Evolutionary conservation across 2,888 invertebrate genomes (phyloP).

Genomic region (Ectemnius cavifrons): DNA sequence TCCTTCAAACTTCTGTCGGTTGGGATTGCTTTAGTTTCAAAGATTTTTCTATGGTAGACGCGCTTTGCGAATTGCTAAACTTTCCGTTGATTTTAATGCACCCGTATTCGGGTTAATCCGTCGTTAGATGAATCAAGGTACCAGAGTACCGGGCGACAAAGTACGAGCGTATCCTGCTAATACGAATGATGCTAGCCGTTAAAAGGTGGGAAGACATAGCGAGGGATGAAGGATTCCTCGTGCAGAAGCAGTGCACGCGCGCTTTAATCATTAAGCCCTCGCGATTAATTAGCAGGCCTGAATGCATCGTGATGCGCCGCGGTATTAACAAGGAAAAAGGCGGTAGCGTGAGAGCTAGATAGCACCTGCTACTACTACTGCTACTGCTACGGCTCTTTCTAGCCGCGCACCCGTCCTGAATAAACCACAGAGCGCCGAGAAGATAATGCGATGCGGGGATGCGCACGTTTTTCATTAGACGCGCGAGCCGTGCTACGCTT

Average conservation of each 20-base stretch:
- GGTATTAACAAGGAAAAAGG: slow-evolving; percentile 34
- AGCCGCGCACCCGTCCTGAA: slow-evolving; percentile 41
- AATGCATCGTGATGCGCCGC: slow-evolving; percentile 38
- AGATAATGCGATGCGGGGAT: slow-evolving; percentile 45
- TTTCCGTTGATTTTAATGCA: no score
- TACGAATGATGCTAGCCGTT: no score
- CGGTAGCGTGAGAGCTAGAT: no score
- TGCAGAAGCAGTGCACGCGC: slow-evolving; percentile 14
- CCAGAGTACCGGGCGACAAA: neutral
- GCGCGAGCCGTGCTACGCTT: slow-evolving; percentile 38
- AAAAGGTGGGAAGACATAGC: neutral
- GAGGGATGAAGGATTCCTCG: slow-evolving; percentile 12
- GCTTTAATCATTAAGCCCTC: slow-evolving; percentile 55
- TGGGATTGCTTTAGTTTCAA: no score
- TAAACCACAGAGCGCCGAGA: slow-evolving; percentile 39
- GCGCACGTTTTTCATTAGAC: slow-evolving; percentile 38
- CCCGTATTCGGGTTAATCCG: neutral
- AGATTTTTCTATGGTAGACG: no score
- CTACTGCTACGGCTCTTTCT: slow-evolving; percentile 10
- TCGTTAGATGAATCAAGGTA: neutral
- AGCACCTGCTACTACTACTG: slow-evolving; percentile 16
- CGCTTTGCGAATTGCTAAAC: no score
- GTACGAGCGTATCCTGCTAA: neutral
- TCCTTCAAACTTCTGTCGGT: no score
- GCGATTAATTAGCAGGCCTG: slow-evolving; percentile 58